Base-by-base conservation (phyloP, 2,888 invertebrate species). In the Heliothis peltigera region DNA sequence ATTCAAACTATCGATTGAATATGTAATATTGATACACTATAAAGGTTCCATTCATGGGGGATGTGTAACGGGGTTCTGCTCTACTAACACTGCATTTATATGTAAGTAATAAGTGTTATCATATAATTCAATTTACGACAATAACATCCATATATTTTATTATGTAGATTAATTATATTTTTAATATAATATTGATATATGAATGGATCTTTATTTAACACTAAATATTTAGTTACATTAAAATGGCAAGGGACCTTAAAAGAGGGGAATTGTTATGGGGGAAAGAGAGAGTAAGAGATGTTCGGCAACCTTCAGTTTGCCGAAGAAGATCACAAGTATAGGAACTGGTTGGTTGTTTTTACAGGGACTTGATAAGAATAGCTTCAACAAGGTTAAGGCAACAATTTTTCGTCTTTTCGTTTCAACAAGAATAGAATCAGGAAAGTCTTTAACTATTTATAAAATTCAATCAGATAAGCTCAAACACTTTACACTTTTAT, bases 401-500 rank as follows among this genome's bases (percentile, higher is more conserved):
- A 70, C 81, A 47, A 64, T 72, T 77, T 70, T 65, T 64, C 68
- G 67, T 71, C 68, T 62, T 61, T 75, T 64, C 57, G 65, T 65
- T 77, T 65, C 64, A 81, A 77, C 70, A 81, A 68, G 75, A 70
- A 65, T 73, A 79, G 68, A 79, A 74, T 70, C 48, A 69, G 48
- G 55, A 68, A 73, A 58, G 54, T 66, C 43, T 57, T 48, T 70
- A 74, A 78, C 60, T 66, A 75, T 70, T 68, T 62, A 78, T 74
- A 78, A 68, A 70, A 66, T 76, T 70, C 64, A 74, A 73, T 73
- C 64, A 68, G 68, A 69, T 84, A 86, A 87, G 86, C 85, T 87
- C 86, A 82, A 84, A 75, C 80, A 84, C 76, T 68, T 35, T n/a
- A n/a, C n/a, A n/a, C n/a, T 75, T 74, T 81, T 79, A 83, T 75